Conservation (phyloP, 2,888 invertebrate genomes). For the Polydrusus cervinus region DNA sequence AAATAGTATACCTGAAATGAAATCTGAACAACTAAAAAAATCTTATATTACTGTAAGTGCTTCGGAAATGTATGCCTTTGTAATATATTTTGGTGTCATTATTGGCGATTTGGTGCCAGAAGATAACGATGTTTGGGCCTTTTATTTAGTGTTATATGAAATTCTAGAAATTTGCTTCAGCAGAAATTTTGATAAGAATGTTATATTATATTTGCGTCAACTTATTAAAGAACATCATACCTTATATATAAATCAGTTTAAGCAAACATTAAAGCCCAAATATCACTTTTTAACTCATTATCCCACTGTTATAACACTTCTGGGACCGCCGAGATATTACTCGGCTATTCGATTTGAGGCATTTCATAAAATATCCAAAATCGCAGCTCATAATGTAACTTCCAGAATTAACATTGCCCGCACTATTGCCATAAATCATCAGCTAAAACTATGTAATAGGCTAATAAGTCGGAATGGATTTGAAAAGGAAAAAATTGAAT, state of each 20-base stretch:
- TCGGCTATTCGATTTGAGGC: slow-evolving; percentile 2
- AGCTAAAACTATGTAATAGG: slow-evolving; percentile 5
- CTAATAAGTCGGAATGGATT: neutral
- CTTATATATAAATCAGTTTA: neutral
- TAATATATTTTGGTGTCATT: slow-evolving; percentile 23
- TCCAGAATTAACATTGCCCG: neutral
- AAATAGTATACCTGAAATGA: slow-evolving; percentile 15
- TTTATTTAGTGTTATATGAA: too few species aligned
- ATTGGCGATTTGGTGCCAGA: slow-evolving; percentile 16
- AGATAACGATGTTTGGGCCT: slow-evolving; percentile 5
- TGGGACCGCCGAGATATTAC: slow-evolving; percentile 11
- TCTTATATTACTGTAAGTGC: slow-evolving; percentile 36
- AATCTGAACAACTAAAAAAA: slow-evolving; percentile 52
- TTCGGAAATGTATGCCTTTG: slow-evolving; percentile 24
- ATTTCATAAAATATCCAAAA: slow-evolving; percentile 7
- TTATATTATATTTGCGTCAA: too few species aligned
- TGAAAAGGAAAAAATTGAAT: neutral
- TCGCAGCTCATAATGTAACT: neutral
- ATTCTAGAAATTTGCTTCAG: too few species aligned
- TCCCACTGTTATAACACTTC: neutral
- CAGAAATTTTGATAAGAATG: too few species aligned
- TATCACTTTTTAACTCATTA: slow-evolving; percentile 22
- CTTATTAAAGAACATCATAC: slow-evolving; percentile 20
- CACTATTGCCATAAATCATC: neutral
- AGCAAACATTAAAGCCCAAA: slow-evolving; percentile 1